These are phyloP conservation scores for Lagorchestes hirsutus DNA, from an alignment of 2,797 vertebrate genomes.

Conservation along the genomic window DNA sequence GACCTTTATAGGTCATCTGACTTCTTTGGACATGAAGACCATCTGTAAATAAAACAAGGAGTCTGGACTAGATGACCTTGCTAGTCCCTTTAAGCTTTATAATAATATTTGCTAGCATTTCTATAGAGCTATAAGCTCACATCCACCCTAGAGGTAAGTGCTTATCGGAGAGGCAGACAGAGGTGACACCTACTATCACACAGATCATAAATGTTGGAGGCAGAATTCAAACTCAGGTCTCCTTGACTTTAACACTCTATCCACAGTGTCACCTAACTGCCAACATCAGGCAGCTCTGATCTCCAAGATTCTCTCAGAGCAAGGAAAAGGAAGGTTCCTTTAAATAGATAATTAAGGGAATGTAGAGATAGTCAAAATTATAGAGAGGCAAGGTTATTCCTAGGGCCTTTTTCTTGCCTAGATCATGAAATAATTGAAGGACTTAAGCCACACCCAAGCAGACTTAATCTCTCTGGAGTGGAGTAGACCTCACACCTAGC, in stretches of 20 bases:
- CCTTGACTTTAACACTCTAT: background rate
- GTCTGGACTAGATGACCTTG: no score
- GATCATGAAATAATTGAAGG: background rate
- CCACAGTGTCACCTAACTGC: background rate
- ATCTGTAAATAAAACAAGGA: no score
- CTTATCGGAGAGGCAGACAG: background rate
- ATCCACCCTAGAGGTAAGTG: background rate
- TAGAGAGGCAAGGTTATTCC: background rate
- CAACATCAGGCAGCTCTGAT: background rate
- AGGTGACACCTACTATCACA: background rate
- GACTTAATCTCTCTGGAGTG: background rate
- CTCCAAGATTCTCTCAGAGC: background rate
- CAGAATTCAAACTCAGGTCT: background rate
- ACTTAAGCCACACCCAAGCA: no score
- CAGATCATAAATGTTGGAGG: background rate
- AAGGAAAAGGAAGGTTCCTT: background rate
- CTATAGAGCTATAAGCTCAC: background rate
- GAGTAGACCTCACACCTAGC: background rate
- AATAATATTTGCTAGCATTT: background rate
- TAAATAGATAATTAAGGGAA: background rate
- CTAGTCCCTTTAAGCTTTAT: background rate
- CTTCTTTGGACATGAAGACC: no score
- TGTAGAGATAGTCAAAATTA: background rate
- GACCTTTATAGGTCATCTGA: no score
- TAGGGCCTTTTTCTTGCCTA: background rate